Base-by-base conservation (phyloP, 2,888 invertebrate species). In the Agrochola lychnidis region DNA sequence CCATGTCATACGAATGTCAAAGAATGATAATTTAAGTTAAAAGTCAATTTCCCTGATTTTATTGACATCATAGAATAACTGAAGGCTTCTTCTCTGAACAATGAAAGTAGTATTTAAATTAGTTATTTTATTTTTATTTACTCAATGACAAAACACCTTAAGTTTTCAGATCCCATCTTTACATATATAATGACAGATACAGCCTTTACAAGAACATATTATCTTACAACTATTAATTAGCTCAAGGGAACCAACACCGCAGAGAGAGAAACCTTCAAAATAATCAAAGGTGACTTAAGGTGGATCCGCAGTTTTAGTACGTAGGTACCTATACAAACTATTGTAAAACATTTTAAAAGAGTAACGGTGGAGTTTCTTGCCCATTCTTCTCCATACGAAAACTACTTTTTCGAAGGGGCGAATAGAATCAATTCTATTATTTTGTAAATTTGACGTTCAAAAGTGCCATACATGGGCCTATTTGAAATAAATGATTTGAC, bases 131-230 rank as follows among this genome's bases (percentile, higher is more conserved):
- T 30, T 30, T 30, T 30, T 30, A 30, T 30, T 30, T 22, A 40
- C 16, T 63, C 83, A 83, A 78, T 82, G 70, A 16, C 45, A 59
- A 51, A 66, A 63, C 40, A 40, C 16, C 63, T 77, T 59, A 42
- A 36, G 61, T 36, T 59, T 78, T 56, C 48, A 73, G 72, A 79
- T 71, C 14, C 16, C n/a, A 69, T 64, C 63, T 74, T 25, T 69
- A 68, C 62, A 82, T 63, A 56, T 59, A 57, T 76, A 70, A 69
- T 64, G 7, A 45, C 67, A 22, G 48, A 68, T 51, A n/a, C 48
- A 59, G 30, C 10, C 30, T 30, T 72, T 62, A 30, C 19, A 42
- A 67, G 25, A 42, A 71, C 36, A 48, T 16, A 6, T 19, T 79
- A 70, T 59, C 74, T 63, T 56, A 2, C 12, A 59, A 71, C 40